A percentile compares a stretch with the other conserved stretches of the same genome.
Evolutionary conservation across 2,888 invertebrate genomes (phyloP).

Genomic region (Eilema griseolum): DNA sequence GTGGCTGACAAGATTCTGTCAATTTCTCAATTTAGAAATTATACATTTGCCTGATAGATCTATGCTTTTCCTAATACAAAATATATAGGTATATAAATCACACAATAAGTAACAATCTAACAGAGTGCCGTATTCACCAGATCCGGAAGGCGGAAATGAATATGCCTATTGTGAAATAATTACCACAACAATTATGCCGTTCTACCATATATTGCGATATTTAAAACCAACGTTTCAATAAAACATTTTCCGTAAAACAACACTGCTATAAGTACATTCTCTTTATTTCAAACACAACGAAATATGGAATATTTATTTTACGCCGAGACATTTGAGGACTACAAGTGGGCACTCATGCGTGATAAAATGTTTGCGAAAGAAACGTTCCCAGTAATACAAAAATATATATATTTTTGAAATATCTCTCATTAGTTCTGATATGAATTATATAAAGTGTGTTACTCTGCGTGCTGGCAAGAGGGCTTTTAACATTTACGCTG

Average conservation of each 20-base stretch:
- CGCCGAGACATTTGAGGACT: slow-evolving; percentile 33
- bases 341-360: slow-evolving; percentile 33
- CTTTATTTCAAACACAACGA: slow-evolving; percentile 27
- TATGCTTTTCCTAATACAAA: too few relatives aligned
- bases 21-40: too few relatives aligned
- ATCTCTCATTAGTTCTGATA: slow-evolving; percentile 43
- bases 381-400: slow-evolving; percentile 21
- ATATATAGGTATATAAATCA: too few relatives aligned
- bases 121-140: too few relatives aligned
- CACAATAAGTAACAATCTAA: too few relatives aligned
- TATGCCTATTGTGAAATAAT: not conserved
- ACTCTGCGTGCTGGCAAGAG: slow-evolving; percentile 24
- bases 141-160: not conserved
- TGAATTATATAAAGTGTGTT: slow-evolving; percentile 31
- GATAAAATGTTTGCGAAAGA: slow-evolving; percentile 37
- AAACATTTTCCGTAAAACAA: slow-evolving; percentile 16
- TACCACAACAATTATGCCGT: not conserved
- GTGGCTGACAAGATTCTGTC: too few relatives aligned
- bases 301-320: slow-evolving; percentile 29
- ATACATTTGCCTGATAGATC: too few relatives aligned
- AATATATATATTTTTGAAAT: slow-evolving; percentile 32
- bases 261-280: slow-evolving; percentile 27
- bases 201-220: not conserved
- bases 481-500: slow-evolving; percentile 19
- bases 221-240: not conserved